Conservation (phyloP, 2,113 vertebrate genomes). For the Oplegnathus fasciatus region DNA sequence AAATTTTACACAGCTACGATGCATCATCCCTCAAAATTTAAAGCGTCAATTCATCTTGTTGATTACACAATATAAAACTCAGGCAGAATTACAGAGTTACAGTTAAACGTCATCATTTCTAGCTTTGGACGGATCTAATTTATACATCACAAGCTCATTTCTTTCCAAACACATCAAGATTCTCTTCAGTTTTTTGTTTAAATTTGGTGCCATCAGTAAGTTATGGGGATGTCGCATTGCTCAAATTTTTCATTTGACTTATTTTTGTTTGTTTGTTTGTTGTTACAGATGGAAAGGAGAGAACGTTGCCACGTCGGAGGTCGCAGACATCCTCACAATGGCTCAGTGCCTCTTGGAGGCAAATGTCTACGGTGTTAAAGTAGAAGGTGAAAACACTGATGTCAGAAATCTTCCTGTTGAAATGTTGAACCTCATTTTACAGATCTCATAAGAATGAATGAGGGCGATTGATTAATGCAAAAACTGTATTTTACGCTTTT, state of each 20-base stretch:
- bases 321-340: slow-evolving; percentile 83
- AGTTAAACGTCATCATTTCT: background rate
- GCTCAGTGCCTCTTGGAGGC: slow-evolving; percentile 88
- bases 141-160: background rate
- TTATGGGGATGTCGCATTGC: background rate
- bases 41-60: background rate
- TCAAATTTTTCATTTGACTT: background rate
- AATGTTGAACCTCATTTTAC: background rate
- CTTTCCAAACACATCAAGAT: background rate
- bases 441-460: background rate
- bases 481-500: background rate
- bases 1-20: background rate
- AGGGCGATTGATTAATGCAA: background rate
- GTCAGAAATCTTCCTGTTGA: background rate
- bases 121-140: background rate
- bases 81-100: background rate
- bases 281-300: slow-evolving; percentile 93
- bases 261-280: background rate
- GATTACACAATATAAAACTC: background rate
- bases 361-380: slow-evolving; percentile 90
- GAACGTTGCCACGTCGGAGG: slow-evolving; percentile 94
- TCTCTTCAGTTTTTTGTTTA: background rate
- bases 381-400: slow-evolving; percentile 85
- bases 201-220: background rate
- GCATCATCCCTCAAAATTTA: background rate